These are phyloP conservation scores for Diorhabda carinulata DNA, from an alignment of 1,140 invertebrate genomes.

Conservation along the genomic window DNA sequence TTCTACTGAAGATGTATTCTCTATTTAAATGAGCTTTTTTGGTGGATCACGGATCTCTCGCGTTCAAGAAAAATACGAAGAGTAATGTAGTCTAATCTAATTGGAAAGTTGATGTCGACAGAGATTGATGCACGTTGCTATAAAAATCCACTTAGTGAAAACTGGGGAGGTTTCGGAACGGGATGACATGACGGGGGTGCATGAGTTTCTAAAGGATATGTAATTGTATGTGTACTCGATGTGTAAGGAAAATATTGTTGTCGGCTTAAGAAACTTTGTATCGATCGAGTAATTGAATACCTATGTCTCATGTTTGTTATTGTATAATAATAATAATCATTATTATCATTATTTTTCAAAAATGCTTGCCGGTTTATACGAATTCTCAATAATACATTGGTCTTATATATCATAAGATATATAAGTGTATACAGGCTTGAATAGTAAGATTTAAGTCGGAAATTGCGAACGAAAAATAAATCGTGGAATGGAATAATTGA, in stretches of 20 bases:
- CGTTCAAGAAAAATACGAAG: constrained; percentile 15
- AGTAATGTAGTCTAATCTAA: constrained; percentile 20
- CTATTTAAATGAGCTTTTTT: constrained; percentile 18
- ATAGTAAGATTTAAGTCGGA: no score
- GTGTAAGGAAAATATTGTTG: not conserved
- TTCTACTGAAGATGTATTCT: constrained; percentile 26
- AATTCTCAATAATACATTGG: no score
- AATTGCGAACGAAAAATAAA: no score
- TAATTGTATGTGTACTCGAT: not conserved
- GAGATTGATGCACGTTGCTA: constrained; percentile 15
- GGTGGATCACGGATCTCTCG: constrained; percentile 8
- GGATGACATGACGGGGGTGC: not conserved
- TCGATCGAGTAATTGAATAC: no score
- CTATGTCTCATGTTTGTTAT: no score
- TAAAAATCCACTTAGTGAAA: constrained; percentile 13
- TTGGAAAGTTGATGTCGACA: constrained; percentile 20
- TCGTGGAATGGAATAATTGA: no score
- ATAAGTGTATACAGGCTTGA: no score
- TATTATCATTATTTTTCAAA: no score
- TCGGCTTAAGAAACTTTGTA: no score
- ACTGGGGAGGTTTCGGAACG: not conserved
- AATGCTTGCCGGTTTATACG: no score
- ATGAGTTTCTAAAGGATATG: constrained; percentile 6
- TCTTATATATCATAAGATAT: no score
- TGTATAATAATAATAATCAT: no score